Conservation (phyloP, 2,888 invertebrate species). For the Ashinkailepas kermadecensis region DNA sequence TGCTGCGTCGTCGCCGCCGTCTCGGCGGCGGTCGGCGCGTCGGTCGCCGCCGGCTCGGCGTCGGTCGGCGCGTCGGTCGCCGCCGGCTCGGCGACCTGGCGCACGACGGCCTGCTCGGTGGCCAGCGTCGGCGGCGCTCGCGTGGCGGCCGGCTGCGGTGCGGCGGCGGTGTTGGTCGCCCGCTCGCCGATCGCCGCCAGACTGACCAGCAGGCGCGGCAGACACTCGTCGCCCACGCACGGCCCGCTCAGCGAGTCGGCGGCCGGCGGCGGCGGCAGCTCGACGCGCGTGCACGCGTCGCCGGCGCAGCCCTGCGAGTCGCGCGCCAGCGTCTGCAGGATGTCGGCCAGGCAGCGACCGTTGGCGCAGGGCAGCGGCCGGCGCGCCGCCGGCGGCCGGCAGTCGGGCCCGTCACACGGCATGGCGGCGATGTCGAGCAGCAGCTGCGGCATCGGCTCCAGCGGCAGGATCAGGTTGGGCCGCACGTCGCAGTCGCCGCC, state of each 20-base stretch:
- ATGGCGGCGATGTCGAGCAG: conserved; percentile 3
- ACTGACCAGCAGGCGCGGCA: neutral
- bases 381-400: neutral
- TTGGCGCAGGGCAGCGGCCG: no score
- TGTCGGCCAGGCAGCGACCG: neutral
- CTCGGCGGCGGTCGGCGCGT: neutral
- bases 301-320: neutral
- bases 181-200: neutral
- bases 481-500: neutral
- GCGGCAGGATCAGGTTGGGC: neutral
- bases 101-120: neutral
- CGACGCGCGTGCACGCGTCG: neutral
- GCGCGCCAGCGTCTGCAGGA: conserved; percentile 10
- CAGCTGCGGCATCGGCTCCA: neutral
- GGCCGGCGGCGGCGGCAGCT: neutral
- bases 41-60: neutral
- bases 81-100: neutral
- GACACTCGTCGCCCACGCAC: neutral
- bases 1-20: neutral
- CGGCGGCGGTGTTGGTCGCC: neutral
- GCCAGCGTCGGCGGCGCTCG: no score
- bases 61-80: neutral
- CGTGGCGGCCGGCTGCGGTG: no score
- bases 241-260: neutral
- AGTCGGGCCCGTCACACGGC: neutral